Percentiles rank a stretch among this genome's conserved stretches.
Conservation (phyloP, 2,888 invertebrate genomes). For the Drosophila algonquin region DNA sequence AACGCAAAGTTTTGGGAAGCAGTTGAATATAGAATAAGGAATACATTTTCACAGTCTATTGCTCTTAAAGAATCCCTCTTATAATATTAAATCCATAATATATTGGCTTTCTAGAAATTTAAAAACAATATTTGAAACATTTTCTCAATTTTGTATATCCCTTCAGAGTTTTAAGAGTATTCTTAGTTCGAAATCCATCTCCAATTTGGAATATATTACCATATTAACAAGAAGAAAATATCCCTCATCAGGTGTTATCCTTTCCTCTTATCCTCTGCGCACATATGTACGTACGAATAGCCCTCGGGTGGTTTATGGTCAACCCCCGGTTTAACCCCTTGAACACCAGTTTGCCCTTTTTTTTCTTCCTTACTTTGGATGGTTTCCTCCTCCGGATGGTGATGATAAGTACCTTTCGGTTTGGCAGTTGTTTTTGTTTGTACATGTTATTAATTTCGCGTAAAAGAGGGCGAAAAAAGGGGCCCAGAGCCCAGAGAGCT, state of each 20-base stretch:
- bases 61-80: background rate
- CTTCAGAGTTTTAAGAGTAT: background rate
- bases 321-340: constrained; percentile 16
- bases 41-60: too few relatives aligned
- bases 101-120: constrained; percentile 5
- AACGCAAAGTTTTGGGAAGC: too few relatives aligned
- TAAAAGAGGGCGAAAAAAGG: constrained; percentile 55
- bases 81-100: constrained; percentile 1
- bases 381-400: constrained; percentile 41
- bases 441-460: constrained; percentile 77
- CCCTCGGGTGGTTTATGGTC: constrained; percentile 4
- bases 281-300: background rate
- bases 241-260: too few relatives aligned
- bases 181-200: too few relatives aligned
- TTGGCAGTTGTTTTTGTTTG: constrained; percentile 70
- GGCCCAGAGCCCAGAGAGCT: constrained; percentile 52
- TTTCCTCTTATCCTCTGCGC: too few relatives aligned
- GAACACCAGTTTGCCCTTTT: constrained; percentile 17
- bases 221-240: too few relatives aligned
- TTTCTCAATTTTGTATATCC: too few relatives aligned
- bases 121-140: background rate
- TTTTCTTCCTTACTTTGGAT: constrained; percentile 2
- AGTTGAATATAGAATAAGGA: too few relatives aligned
- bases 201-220: too few relatives aligned
- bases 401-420: constrained; percentile 58